phyloP scores from a whole-genome alignment of 2,888 invertebrate genomes.

The Hoplodrina blanda region DNA sequence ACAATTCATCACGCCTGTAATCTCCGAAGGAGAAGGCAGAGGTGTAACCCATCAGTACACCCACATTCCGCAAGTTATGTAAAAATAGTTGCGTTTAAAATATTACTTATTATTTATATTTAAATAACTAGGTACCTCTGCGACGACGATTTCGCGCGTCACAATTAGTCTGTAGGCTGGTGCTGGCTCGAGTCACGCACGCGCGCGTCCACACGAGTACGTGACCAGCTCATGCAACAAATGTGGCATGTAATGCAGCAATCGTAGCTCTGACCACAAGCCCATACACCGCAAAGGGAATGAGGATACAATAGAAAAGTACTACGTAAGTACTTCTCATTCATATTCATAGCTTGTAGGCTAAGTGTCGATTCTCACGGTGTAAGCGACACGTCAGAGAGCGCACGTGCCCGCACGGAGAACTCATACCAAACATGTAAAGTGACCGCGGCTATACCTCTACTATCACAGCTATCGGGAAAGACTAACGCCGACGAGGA shows the following conservation, averaged over 20 bases:
- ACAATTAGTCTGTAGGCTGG: neutral
- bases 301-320: constrained; percentile 6
- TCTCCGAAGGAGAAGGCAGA: too few species aligned
- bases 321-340: constrained; percentile 9
- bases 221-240: neutral
- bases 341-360: constrained; percentile 18
- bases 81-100: too few species aligned
- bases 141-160: neutral
- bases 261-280: constrained; percentile 21
- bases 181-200: neutral
- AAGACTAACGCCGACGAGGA: too few species aligned
- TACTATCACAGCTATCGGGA: too few species aligned
- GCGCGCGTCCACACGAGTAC: neutral
- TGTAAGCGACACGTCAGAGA: neutral
- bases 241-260: neutral
- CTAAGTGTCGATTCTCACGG: constrained; percentile 1
- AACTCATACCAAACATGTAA: neutral
- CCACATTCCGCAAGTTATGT: too few species aligned
- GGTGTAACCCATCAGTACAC: too few species aligned
- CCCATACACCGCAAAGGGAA: constrained; percentile 1
- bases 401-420: neutral
- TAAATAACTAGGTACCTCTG: too few species aligned
- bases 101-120: too few species aligned
- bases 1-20: too few species aligned
- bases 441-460: neutral